phyloP scores from a whole-genome alignment of 2,888 invertebrate species.

The Tiliacea citrago region DNA sequence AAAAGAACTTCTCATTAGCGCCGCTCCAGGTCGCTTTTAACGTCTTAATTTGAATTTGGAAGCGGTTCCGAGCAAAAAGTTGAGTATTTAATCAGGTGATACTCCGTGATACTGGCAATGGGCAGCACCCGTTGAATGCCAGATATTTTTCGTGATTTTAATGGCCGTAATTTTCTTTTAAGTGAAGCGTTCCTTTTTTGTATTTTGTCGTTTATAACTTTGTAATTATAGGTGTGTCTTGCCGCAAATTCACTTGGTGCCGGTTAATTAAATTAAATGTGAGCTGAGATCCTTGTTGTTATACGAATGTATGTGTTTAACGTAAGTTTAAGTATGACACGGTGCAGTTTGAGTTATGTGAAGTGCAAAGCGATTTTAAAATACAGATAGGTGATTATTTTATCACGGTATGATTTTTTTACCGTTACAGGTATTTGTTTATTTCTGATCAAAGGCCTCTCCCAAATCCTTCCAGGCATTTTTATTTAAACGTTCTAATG shows the following conservation, averaged over 20 bases:
- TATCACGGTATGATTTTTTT: not conserved
- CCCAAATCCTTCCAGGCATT: too few species aligned
- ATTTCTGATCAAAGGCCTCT: too few species aligned
- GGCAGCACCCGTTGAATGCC: constrained; percentile 51
- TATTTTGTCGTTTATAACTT: constrained; percentile 40
- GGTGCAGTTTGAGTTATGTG: not conserved
- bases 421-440: not conserved
- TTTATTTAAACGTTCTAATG: too few species aligned
- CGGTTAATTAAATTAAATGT: constrained; percentile 54
- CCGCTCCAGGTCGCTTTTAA: constrained; percentile 81
- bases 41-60: constrained; percentile 85
- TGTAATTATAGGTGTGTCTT: constrained; percentile 54
- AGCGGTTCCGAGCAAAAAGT: constrained; percentile 67
- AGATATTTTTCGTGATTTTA: constrained; percentile 58
- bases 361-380: not conserved
- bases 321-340: constrained; percentile 12
- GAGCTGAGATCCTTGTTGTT: constrained; percentile 8
- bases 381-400: not conserved
- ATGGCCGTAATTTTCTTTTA: constrained; percentile 59
- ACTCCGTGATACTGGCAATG: constrained; percentile 52
- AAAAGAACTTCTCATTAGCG: constrained; percentile 81
- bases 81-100: constrained; percentile 63
- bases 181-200: constrained; percentile 40
- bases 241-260: constrained; percentile 33
- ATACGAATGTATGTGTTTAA: constrained; percentile 15